Conservation (phyloP, 2,113 vertebrate genomes). For the Emydura subglobosa region DNA sequence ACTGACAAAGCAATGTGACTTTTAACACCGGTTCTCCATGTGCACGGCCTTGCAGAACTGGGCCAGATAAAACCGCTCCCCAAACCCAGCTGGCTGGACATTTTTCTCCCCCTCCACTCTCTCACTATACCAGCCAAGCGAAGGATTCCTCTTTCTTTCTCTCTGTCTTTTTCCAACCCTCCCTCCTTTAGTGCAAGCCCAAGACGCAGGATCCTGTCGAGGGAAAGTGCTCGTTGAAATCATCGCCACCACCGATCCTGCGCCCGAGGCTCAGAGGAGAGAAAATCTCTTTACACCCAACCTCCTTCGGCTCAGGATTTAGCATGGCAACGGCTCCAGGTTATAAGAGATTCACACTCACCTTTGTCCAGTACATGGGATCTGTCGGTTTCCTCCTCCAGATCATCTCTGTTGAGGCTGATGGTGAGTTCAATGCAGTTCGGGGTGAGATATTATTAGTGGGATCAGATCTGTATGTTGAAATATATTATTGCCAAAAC, state of each 20-base stretch:
- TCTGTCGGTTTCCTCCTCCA: conserved; percentile 75
- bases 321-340: conserved; percentile 70
- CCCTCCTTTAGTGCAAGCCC: conserved; percentile 44
- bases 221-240: conserved; percentile 58
- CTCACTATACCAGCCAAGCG: conserved; percentile 55
- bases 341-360: conserved; percentile 14
- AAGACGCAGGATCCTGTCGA: conserved; percentile 53
- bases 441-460: conserved; percentile 46
- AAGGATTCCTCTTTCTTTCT: conserved; percentile 62
- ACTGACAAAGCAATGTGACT: conserved; percentile 80
- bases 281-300: conserved; percentile 35
- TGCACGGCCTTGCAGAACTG: conserved; percentile 77
- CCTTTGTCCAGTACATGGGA: conserved; percentile 75
- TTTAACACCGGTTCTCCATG: conserved; percentile 84
- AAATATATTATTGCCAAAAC: not conserved
- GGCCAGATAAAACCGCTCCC: conserved; percentile 80
- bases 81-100: conserved; percentile 65
- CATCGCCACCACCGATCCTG: conserved; percentile 27
- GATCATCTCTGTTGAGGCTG: conserved; percentile 77
- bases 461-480: conserved; percentile 17
- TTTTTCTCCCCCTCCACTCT: conserved; percentile 14
- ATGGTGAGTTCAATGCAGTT: conserved; percentile 80
- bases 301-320: conserved; percentile 33
- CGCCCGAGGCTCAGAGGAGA: conserved; percentile 40
- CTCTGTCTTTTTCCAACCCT: conserved; percentile 59